phyloP scores from a whole-genome alignment of 2,113 vertebrate species.

The Ivindomyrus marchei region DNA sequence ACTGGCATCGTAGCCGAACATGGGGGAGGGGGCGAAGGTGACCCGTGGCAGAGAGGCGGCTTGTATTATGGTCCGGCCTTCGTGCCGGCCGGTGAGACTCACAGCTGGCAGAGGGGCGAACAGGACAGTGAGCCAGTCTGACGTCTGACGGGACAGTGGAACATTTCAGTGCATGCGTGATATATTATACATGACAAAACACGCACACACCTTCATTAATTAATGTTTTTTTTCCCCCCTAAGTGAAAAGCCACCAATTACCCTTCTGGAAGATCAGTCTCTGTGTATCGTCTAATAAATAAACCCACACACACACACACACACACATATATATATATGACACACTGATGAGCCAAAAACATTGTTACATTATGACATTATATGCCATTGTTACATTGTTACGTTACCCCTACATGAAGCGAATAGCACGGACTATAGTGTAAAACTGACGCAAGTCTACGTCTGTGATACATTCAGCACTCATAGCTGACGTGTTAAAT shows the following conservation, averaged over 20 bases:
- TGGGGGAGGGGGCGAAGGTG: conserved; percentile 36
- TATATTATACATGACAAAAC: background rate
- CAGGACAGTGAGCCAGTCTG: conserved; percentile 11
- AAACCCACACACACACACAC: too few species aligned
- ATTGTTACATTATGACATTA: too few species aligned
- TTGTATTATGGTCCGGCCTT: background rate
- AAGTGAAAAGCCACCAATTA: conserved; percentile 16
- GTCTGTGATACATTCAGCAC: background rate
- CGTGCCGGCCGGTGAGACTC: conserved; percentile 6
- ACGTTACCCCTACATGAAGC: too few species aligned
- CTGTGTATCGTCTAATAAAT: background rate
- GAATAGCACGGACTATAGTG: background rate
- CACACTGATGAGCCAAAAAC: background rate
- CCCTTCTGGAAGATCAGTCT: conserved; percentile 21
- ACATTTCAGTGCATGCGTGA: background rate
- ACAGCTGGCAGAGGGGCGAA: background rate
- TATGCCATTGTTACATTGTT: too few species aligned
- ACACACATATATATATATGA: background rate
- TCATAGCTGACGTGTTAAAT: background rate
- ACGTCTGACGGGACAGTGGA: background rate
- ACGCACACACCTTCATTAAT: background rate
- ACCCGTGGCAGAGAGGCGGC: conserved; percentile 28
- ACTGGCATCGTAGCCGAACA: conserved; percentile 30
- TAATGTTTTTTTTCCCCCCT: background rate
- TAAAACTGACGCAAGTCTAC: background rate